Evolutionary conservation across 2,113 vertebrate species (phyloP).

Genomic region (Psittacula cyanocephala): DNA sequence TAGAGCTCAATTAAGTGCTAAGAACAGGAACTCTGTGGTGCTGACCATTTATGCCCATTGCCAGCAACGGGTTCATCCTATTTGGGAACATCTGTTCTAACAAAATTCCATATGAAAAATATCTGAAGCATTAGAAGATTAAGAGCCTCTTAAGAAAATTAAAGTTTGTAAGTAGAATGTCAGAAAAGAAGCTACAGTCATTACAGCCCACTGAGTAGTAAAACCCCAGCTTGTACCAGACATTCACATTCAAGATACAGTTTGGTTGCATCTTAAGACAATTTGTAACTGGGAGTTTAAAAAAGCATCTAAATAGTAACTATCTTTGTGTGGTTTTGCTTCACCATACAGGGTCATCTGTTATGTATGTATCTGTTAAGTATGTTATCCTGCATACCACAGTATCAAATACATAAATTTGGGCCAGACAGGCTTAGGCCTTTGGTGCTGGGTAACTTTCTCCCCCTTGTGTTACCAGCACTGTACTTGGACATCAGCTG

Average conservation of each 20-base stretch:
- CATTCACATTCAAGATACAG: not conserved
- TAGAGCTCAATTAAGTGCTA: slow-evolving; percentile 29
- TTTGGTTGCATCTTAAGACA: not conserved
- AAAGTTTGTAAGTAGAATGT: slow-evolving; percentile 35
- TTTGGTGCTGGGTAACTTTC: not conserved
- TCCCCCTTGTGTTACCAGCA: not conserved
- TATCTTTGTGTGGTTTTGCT: not conserved
- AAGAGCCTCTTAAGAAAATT: slow-evolving; percentile 25
- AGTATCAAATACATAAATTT: not conserved
- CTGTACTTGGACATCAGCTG: not conserved
- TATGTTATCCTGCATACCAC: not conserved
- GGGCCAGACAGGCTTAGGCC: not conserved
- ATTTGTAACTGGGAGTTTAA: slow-evolving; percentile 1
- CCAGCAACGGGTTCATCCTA: slow-evolving; percentile 62
- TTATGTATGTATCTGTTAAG: not conserved
- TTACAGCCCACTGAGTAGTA: slow-evolving; percentile 19
- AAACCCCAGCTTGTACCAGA: not conserved
- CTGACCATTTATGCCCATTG: slow-evolving; percentile 41
- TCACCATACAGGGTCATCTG: not conserved
- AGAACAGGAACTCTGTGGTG: slow-evolving; percentile 18
- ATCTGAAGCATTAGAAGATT: slow-evolving; percentile 34
- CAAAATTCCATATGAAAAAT: slow-evolving; percentile 61
- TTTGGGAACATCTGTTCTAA: slow-evolving; percentile 53
- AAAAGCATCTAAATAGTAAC: not conserved
- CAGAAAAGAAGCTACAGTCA: slow-evolving; percentile 33